Conservation (phyloP, 2,888 invertebrate species). For the Hoplodrina ambigua region DNA sequence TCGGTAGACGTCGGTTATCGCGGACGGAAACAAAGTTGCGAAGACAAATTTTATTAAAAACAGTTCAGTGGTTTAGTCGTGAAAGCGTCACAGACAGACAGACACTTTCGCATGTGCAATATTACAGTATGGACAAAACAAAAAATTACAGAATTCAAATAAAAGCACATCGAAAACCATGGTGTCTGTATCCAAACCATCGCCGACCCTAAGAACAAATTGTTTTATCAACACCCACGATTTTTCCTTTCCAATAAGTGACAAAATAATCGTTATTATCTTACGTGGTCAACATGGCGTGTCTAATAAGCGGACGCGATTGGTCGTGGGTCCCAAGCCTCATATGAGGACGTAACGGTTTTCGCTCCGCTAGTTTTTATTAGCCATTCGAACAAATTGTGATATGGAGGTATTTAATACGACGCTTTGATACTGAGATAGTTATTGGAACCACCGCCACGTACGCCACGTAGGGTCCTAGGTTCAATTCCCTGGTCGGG, state of each 20-base stretch:
- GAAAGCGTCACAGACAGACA: too few relatives aligned
- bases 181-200: too few relatives aligned
- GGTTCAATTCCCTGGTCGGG: too few relatives aligned
- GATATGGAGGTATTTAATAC: slow-evolving; percentile 16
- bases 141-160: too few relatives aligned
- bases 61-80: too few relatives aligned
- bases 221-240: background rate
- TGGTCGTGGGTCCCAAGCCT: slow-evolving; percentile 11
- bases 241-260: slow-evolving; percentile 23
- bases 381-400: slow-evolving; percentile 29
- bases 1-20: too few relatives aligned
- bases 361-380: slow-evolving; percentile 39
- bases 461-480: too few relatives aligned
- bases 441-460: background rate
- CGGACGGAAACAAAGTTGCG: too few relatives aligned
- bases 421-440: background rate
- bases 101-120: too few relatives aligned
- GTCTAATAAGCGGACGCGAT: slow-evolving; percentile 31
- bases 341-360: slow-evolving; percentile 10
- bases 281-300: slow-evolving; percentile 41
- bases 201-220: background rate
- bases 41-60: too few relatives aligned
- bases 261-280: slow-evolving; percentile 45
- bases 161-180: too few relatives aligned
- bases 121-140: too few relatives aligned